Evolutionary conservation across 2,797 vertebrate species (phyloP).

Genomic region (Agapornis canus): DNA sequence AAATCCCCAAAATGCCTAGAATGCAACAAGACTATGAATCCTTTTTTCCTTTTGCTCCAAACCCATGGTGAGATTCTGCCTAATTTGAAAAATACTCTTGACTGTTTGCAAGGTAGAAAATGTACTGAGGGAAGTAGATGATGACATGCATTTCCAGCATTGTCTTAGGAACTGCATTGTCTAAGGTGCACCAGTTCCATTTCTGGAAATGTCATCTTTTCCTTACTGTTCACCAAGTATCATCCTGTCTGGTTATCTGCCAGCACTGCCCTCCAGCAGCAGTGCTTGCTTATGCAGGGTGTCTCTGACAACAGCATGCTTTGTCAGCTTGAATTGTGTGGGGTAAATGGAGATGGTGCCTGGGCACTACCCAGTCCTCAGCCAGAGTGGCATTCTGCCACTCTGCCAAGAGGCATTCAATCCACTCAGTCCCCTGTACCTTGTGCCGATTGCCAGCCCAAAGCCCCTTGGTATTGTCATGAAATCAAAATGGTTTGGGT

Average conservation of each 20-base stretch:
- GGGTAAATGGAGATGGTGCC: not conserved
- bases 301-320: fast-evolving
- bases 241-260: not conserved
- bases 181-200: not conserved
- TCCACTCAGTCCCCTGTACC: not conserved
- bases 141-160: not conserved
- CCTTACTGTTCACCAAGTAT: not conserved
- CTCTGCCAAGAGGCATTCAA: not conserved
- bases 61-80: not conserved
- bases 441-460: not conserved
- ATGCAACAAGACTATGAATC: not conserved
- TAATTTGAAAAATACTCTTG: not conserved
- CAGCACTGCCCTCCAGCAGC: not conserved
- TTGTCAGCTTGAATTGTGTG: fast-evolving
- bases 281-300: not conserved
- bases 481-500: not conserved
- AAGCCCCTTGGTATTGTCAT: fast-evolving
- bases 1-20: constrained; percentile 8
- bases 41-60: not conserved
- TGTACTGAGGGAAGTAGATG: not conserved
- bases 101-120: not conserved
- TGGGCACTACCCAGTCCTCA: not conserved
- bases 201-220: not conserved
- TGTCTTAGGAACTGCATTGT: not conserved
- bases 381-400: not conserved